A percentile compares a stretch with the other conserved stretches of the same genome.
These are phyloP conservation scores for Dioctria linearis DNA, from an alignment of 2,888 invertebrate genomes.

Conservation along the genomic window DNA sequence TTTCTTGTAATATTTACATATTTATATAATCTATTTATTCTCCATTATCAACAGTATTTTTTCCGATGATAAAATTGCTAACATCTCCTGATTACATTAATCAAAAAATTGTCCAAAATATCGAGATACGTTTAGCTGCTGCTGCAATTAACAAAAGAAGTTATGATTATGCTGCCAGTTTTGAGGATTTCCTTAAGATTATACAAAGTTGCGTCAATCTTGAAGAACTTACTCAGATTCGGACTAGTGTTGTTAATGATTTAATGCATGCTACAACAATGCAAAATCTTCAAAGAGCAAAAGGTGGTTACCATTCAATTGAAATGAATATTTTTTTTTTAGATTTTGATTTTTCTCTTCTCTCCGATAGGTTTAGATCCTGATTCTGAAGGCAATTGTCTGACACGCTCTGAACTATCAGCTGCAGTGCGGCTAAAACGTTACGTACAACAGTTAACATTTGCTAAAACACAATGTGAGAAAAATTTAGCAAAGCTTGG, in stretches of 20 bases:
- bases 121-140: slow-evolving; percentile 85
- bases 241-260: slow-evolving; percentile 90
- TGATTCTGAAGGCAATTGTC: slow-evolving; percentile 71
- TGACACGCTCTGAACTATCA: slow-evolving; percentile 82
- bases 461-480: slow-evolving; percentile 87
- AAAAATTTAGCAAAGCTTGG: slow-evolving; percentile 81
- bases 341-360: not conserved
- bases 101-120: slow-evolving; percentile 86
- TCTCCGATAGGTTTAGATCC: slow-evolving; percentile 65
- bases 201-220: slow-evolving; percentile 86
- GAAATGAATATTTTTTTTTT: not conserved
- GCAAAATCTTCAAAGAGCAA: slow-evolving; percentile 89
- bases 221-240: slow-evolving; percentile 86
- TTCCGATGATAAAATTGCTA: slow-evolving; percentile 85
- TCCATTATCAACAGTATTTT: slow-evolving; percentile 71
- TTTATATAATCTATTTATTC: slow-evolving; percentile 5
- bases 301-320: slow-evolving; percentile 74
- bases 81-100: slow-evolving; percentile 95
- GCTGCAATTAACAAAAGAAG: slow-evolving; percentile 85
- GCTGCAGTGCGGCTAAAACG: slow-evolving; percentile 87
- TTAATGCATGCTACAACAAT: slow-evolving; percentile 95
- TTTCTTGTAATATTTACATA: not conserved
- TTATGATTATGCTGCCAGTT: slow-evolving; percentile 90
- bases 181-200: slow-evolving; percentile 89
- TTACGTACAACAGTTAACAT: slow-evolving; percentile 86